These are phyloP conservation scores for Lasioglossum calceatum DNA, from an alignment of 2,888 invertebrate genomes.

Conservation along the genomic window DNA sequence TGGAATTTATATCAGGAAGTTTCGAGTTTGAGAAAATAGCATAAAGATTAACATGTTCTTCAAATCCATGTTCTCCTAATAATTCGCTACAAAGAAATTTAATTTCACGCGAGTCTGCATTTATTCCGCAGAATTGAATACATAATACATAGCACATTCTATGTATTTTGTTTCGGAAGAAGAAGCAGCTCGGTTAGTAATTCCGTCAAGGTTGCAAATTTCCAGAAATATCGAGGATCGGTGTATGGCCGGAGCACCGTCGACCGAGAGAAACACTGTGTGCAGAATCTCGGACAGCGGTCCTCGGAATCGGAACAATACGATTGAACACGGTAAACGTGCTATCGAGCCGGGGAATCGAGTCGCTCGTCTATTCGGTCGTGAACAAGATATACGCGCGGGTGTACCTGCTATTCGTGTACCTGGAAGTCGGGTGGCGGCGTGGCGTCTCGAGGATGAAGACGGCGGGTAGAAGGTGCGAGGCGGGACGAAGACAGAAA, in stretches of 20 bases:
- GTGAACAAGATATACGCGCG: neutral
- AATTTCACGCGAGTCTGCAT: too few relatives aligned
- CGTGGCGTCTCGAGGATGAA: constrained; percentile 29
- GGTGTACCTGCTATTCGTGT: constrained; percentile 5
- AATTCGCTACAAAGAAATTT: too few relatives aligned
- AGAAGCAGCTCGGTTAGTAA: neutral
- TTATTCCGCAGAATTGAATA: too few relatives aligned
- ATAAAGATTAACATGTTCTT: too few relatives aligned
- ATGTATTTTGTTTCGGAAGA: neutral
- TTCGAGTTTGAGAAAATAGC: too few relatives aligned
- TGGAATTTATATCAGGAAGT: too few relatives aligned
- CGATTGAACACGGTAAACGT: neutral
- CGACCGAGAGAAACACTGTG: neutral
- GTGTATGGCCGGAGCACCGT: neutral
- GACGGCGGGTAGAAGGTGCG: constrained; percentile 20
- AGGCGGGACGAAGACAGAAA: constrained; percentile 14
- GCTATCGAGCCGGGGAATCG: constrained; percentile 24
- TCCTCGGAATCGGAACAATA: constrained; percentile 12
- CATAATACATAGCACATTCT: too few relatives aligned
- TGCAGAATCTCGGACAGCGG: neutral
- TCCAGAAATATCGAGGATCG: neutral
- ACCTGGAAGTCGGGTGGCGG: constrained; percentile 26
- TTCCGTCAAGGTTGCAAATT: neutral
- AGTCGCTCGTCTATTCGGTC: neutral
- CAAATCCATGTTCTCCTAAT: too few relatives aligned